Conservation (phyloP, 2,113 vertebrate genomes). For the Mixornis gularis region DNA sequence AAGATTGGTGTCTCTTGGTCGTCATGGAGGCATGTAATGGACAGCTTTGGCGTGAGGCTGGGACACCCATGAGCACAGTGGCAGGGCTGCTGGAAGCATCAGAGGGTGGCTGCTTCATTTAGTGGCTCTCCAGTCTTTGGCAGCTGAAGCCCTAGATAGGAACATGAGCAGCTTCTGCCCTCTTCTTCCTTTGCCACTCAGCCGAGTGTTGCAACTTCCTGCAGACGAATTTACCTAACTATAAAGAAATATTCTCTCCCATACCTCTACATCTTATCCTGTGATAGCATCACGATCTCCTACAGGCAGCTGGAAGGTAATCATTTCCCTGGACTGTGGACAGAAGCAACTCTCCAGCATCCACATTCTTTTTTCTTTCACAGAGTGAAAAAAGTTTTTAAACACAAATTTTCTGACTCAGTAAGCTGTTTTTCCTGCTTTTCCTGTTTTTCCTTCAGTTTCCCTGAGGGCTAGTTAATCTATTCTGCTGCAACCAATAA, state of each 20-base stretch:
- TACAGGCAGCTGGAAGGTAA: background rate
- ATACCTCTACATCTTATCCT: no score
- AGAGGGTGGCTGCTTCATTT: background rate
- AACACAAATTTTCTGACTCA: background rate
- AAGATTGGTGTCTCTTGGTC: background rate
- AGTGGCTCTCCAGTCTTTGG: background rate
- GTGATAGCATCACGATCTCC: background rate
- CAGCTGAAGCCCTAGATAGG: background rate
- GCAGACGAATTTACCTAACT: background rate
- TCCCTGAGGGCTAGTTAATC: background rate
- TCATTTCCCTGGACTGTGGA: background rate
- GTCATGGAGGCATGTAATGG: no score
- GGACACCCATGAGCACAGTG: background rate
- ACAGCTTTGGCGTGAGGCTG: background rate
- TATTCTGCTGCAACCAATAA: background rate
- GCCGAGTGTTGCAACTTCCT: background rate
- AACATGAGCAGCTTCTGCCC: background rate
- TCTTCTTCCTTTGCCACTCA: background rate
- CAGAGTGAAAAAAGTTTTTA: background rate
- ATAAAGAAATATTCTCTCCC: background rate
- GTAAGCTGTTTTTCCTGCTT: background rate
- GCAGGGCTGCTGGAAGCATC: background rate
- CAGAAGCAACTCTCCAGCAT: background rate
- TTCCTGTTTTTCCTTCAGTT: no score
- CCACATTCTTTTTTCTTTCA: background rate